Base-by-base conservation (phyloP, 92 coral and sea anemone genomes). In the Epizoanthus illoricatus region DNA sequence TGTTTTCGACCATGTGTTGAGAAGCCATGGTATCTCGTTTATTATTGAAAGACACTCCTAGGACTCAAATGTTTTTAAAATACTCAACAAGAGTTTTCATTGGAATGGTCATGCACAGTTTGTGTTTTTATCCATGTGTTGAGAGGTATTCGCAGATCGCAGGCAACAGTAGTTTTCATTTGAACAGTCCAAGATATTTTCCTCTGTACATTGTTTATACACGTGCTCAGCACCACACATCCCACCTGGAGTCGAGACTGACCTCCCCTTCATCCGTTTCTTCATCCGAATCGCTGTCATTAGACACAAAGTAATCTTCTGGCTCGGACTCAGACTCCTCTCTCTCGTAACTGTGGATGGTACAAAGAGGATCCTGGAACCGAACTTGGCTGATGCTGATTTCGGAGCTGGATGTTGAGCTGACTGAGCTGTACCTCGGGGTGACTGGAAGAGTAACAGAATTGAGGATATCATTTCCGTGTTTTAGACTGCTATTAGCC, bases 331-430 rank as follows among this genome's bases (percentile, higher is more conserved):
- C 92, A 69, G 89, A 90, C 57, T 88, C 92, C 66, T 93, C 97
- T 57, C 80, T 86, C 75, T 80, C 91, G 87, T 93, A 93, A 69
- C 90, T 92, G 85, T 93, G 97, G 67, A 93, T 84, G 28, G 94
- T 93, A 80, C 97, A 93, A 64, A 93, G 91, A 58, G 97, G 97
- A 65, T 90, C 94, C 85, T 93, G 97, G 85, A 93, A 93, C 57
- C 97, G 84, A 86, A 93, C 97, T 66, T 92, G 94, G 66, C 84
- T 92, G 9, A 85, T 86, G 61, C 97, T 92, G 85, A 90, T 81
- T 63, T 85, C 92, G 12, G 94, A 90, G 28, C 94, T 90, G 52
- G 92, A 82, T 24, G 90, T 87, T 15, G 97, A 80, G 3, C 93
- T 84, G 52, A 81, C 92, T 10, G 83, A 79, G 71, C 95, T 85